Evolutionary conservation across 2,797 vertebrate genomes (phyloP).

Genomic region (Enteromius treurensis): DNA sequence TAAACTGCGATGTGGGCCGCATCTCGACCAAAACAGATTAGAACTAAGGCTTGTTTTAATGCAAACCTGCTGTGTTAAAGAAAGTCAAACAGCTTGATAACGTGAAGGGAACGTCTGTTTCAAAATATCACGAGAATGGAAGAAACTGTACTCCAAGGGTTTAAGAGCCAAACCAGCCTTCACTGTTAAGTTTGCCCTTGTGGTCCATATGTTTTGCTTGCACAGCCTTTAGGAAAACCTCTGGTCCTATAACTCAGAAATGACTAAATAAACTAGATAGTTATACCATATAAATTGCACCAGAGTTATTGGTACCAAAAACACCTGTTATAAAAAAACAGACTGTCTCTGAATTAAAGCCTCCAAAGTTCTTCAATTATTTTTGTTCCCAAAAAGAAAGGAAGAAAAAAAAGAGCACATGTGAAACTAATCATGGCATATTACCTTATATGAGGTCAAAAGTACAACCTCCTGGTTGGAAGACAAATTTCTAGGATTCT

Average conservation of each 20-base stretch:
- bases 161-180: constrained; percentile 64
- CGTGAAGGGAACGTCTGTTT: background rate
- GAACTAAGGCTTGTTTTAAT: constrained; percentile 18
- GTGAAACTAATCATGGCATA: constrained; percentile 44
- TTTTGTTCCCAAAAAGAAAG: background rate
- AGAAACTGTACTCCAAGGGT: constrained; percentile 3
- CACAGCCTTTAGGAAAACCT: constrained; percentile 58
- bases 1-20: constrained; percentile 1
- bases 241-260: constrained; percentile 49
- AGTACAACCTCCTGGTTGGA: constrained; percentile 42
- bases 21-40: constrained; percentile 26
- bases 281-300: constrained; percentile 30
- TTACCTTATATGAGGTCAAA: constrained; percentile 55
- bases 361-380: constrained; percentile 1
- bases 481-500: constrained; percentile 48
- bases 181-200: constrained; percentile 62
- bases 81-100: constrained; percentile 13
- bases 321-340: constrained; percentile 21
- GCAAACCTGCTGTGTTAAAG: constrained; percentile 18
- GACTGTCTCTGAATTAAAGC: background rate
- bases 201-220: constrained; percentile 64
- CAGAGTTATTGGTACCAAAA: constrained; percentile 6
- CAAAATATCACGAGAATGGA: constrained; percentile 6
- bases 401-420: constrained; percentile 6
- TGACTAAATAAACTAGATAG: constrained; percentile 22